Evolutionary conservation across 2,113 vertebrate genomes (phyloP), one percentile per base, ranked within the genome.

Genomic region (Caracal caracal): DNA sequence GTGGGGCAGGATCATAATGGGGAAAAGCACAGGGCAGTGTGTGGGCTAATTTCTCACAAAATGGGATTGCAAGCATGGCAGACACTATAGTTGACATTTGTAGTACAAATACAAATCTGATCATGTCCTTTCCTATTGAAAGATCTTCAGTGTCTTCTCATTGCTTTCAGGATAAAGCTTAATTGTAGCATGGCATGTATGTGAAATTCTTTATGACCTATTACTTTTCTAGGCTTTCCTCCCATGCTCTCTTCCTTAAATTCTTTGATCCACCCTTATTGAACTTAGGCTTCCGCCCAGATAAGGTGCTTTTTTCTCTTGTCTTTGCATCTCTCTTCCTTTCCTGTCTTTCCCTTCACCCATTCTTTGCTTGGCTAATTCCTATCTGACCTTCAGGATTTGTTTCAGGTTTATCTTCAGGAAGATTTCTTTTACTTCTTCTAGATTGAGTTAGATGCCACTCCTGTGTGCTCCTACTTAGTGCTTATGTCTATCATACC

Each of bases 371-470:
- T 83, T 95, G 51, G 37, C 53, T 91, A 49, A 63, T 82, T 96
- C 24, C n/a, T 93, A 0, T 66, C 10, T 90, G 81, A 88, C 63
- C 19, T 75, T 43, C 13, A 93, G 76, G 40, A 84, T 22, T 94
- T 10, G 75, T 30, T 95, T 88, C 8, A 88, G 26, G 20, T 84
- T 0, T 81, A 78, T 82, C 28, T 97, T 84, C 19, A 73, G 78
- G 28, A 96, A 89, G 20, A 28, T 88, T 95, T 96, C 15, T 37
- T 96, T 95, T 96, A 92, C 65, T 10, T 61, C 35, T 51, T 61
- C 82, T 59, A 68, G 40, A 15, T 92, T 90, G 93, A 76, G 56
- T 87, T 90, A 75, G 49, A 30, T 85, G 43, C 51, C 7, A 43
- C 37, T 83, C 10, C 12, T 30, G 2, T 81, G 28, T 86, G 66